Evolutionary conservation across 2,797 vertebrate species (phyloP), one percentile per base, ranked within the genome.

Genomic region (Paramormyrops hopkinsi): DNA sequence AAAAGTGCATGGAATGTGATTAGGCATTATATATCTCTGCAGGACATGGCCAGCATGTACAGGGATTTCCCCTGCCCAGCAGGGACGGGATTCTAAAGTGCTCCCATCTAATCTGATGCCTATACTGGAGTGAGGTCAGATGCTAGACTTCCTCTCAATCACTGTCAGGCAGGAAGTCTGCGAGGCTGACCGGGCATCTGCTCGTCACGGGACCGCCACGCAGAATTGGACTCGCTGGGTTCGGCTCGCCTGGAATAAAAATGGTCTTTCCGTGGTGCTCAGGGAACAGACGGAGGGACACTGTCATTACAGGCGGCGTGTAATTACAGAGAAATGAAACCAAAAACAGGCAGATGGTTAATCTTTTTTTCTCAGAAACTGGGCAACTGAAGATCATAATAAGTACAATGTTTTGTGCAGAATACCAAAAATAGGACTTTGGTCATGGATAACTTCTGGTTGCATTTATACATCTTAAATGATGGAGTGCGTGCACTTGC

Each of bases 111-210:
- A 91, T 89, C 89, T 73, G 29, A 73, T 79, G 88, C 86, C 82
- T 76, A 44, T 88, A 90, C 46, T 88, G 29, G 82, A 76, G 65
- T 89, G 86, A 88, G 88, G 89, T 88, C 25, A 88, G 50, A 12
- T 51, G 86, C 82, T 85, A 76, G 54, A 90, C 82, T 88, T 56
- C 84, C 88, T 89, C 90, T 92, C 91, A 88, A 89, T 91, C 90
- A 91, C 83, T 90, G 91, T 92, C 90, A 89, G 6, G 53, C 86
- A 69, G 83, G 51, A 88, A 88, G 76, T 90, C 88, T 62, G 88
- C 19, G 69, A 88, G 69, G 56, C 12, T 41, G 19, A 54, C 84
- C 41, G 89, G 84, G 69, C 17, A 65, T 88, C 65, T 25, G 86
- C 88, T 85, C 89, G 82, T 90, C 88, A 56, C 25, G 83, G 59